A percentile compares a stretch with the other conserved stretches of the same genome.
These are phyloP conservation scores for Neocloeon triangulifer DNA, from an alignment of 1,140 invertebrate species.

Conservation along the genomic window DNA sequence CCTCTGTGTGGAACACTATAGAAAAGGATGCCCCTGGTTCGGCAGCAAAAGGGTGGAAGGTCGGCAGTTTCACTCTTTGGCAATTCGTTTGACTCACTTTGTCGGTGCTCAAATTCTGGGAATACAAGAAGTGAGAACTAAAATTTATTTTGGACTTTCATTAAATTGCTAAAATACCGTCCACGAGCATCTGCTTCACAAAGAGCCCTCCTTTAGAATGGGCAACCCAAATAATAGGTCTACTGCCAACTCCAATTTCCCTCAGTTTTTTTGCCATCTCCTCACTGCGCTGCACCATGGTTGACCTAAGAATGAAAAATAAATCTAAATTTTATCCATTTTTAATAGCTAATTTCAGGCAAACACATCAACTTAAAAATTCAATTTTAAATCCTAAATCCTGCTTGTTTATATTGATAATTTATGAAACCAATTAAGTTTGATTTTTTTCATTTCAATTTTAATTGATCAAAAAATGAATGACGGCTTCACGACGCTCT, in stretches of 20 bases:
- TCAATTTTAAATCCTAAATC: too few species aligned
- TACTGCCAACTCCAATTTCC: slow-evolving; percentile 28
- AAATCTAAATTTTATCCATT: too few species aligned
- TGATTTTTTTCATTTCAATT: too few species aligned
- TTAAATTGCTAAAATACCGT: slow-evolving; percentile 20
- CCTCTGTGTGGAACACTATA: slow-evolving; percentile 51
- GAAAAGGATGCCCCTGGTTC: slow-evolving; percentile 37
- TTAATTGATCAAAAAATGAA: too few species aligned
- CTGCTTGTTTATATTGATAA: too few species aligned
- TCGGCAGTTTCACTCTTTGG: slow-evolving; percentile 16
- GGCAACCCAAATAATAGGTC: slow-evolving; percentile 43
- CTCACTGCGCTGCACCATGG: slow-evolving; percentile 30
- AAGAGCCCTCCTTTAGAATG: slow-evolving; percentile 48
- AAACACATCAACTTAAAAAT: too few species aligned
- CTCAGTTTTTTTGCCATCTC: slow-evolving; percentile 38
- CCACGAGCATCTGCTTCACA: slow-evolving; percentile 40
- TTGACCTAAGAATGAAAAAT: too few species aligned
- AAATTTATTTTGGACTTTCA: too few species aligned
- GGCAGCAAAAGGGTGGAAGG: slow-evolving; percentile 21
- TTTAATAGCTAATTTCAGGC: too few species aligned
- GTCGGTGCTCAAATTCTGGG: slow-evolving; percentile 3
- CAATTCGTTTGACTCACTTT: slow-evolving; percentile 15
- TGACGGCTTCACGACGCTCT: too few species aligned
- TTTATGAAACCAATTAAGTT: too few species aligned
- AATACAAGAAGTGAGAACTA: too few species aligned